Base-by-base conservation (phyloP, 2,888 invertebrate species). In the Pterostichus madidus region DNA sequence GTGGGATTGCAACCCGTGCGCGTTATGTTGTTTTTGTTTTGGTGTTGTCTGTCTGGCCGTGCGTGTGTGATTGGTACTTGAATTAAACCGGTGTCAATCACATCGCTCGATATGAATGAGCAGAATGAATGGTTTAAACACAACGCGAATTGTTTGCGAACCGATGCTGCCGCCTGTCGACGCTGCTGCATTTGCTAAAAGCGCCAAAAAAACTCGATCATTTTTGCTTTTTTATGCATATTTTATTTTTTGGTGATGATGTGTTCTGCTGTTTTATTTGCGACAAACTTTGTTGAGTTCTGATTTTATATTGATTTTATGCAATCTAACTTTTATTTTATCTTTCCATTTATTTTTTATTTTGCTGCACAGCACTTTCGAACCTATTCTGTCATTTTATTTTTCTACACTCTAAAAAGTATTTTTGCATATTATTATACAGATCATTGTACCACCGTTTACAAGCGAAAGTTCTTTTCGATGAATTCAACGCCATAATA, bases 1-100 rank as follows among this genome's bases (percentile, higher is more conserved):
- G 68, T 71, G 49, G 49, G 49, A 49, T 4, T 24, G 24, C 24
- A 24, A 24, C 24, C 24, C 24, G 24, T 10, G 5, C 49, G 15
- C 1, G 15, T 17, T 71, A 24, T 71, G 49, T 75, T 75, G 52
- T 75, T 75, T 49, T 75, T 75, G 75, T 75, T 75, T 68, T 73
- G 73, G 52, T 75, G 75, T 75, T 75, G 75, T 52, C 75, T 77
- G 77, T 35, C 56, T 77, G 76, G 32, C 17, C 35, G 35, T 76
- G 56, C 56, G 75, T 81, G 49, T 80, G 80, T 81, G 81, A 81
- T 81, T 81, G 81, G 81, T 75, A 75, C 81, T 81, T 81, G 81
- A 81, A 81, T 81, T 81, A 81, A 81, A 81, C 64, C 75, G 75
- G 75, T 81, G 81, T 81, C 81, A 81, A 81, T 81, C 81, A 81